Conservation (phyloP, 1,140 invertebrate species). For the Drosophila busckii region DNA sequence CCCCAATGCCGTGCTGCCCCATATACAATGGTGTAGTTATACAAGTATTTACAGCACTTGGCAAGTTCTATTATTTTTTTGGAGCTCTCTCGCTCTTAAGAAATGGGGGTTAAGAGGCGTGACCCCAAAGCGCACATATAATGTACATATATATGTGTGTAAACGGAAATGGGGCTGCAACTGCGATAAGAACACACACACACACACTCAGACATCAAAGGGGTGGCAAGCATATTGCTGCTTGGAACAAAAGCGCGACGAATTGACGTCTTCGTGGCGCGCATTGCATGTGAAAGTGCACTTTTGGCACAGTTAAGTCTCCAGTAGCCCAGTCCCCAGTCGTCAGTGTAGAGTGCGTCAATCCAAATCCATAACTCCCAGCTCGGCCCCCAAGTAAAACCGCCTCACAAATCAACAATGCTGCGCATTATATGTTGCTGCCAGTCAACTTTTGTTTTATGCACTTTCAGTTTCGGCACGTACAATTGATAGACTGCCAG, state of each 20-base stretch:
- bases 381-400: conserved; percentile 1
- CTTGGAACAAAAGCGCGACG: conserved; percentile 23
- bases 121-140: conserved; percentile 38
- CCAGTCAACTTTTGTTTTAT: conserved; percentile 17
- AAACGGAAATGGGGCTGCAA: conserved; percentile 45
- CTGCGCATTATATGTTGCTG: neutral
- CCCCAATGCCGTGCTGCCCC: conserved; percentile 7
- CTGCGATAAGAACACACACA: conserved; percentile 13
- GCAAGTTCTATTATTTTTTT: conserved; percentile 33
- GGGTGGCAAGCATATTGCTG: neutral
- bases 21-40: neutral
- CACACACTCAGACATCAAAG: conserved; percentile 2
- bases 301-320: conserved; percentile 47
- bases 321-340: too few species aligned
- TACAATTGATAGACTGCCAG: conserved; percentile 5
- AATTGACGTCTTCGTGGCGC: conserved; percentile 10
- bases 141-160: conserved; percentile 33
- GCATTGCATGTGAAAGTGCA: conserved; percentile 42
- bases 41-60: conserved; percentile 6
- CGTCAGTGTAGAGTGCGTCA: too few species aligned
- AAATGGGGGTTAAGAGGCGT: conserved; percentile 51
- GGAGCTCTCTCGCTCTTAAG: conserved; percentile 3
- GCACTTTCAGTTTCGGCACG: conserved; percentile 46
- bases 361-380: too few species aligned
- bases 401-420: neutral